Evolutionary conservation across 2,888 invertebrate species (phyloP), one percentile per base, ranked within the genome.

Genomic region (Hemicrepidius hirtus): DNA sequence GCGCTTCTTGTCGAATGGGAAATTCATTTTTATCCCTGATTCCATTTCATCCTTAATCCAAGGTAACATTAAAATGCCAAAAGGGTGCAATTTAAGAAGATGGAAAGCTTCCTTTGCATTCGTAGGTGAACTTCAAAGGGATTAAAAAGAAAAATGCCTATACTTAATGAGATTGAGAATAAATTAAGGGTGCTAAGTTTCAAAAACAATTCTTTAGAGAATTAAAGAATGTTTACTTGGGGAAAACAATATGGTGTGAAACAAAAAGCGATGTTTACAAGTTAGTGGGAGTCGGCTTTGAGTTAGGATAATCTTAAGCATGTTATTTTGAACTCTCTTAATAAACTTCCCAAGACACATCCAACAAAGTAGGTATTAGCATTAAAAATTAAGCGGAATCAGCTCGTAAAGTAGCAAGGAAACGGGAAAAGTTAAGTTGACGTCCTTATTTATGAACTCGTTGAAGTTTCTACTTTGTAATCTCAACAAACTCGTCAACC

Each of bases 391-490:
- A 46, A 63, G 46, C 44, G 20, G 46, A 63, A 44, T 44, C 63
- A 32, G 46, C 46, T 63, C 44, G 63, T 63, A 63, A 63, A 63
- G 44, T 18, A 63, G 46, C 46, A 49, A 32, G 32, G 49, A 46
- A 63, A 63, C 63, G 63, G 46, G 63, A 46, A 63, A 63, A 63
- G 49, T 63, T 63, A 49, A 49, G 49, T 49, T 49, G 63, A 63
- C 63, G 63, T 63, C 32, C 24, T 49, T 46, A 63, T 63, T 63
- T 63, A 63, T 63, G 63, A 63, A 63, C 46, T 35, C 32, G 28
- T 44, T 32, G 46, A 63, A 63, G 63, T 63, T 63, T 63, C 16
- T 44, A 49, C 63, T 10, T 63, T 46, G 46, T 63, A 63, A 49
- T 63, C 46, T 63, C 18, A 18, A 49, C 46, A 49, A 63, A 46